Percentiles rank a stretch among this genome's conserved stretches.
Evolutionary conservation across 2,797 vertebrate species (phyloP).

Genomic region (Amblyopsis hoosieri): DNA sequence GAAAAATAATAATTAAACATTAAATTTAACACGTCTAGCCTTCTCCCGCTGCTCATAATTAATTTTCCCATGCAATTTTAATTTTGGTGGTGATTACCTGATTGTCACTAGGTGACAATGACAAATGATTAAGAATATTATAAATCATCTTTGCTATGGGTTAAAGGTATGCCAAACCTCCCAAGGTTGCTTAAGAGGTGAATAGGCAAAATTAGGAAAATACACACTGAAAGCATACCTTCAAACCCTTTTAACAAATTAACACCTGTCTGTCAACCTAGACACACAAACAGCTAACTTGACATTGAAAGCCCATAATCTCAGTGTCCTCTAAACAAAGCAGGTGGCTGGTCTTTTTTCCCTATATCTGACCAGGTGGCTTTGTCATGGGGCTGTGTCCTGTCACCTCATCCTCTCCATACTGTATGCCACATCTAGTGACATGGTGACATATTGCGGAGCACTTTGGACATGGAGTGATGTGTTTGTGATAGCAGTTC

Average conservation of each 20-base stretch:
- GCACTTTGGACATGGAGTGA: constrained; percentile 78
- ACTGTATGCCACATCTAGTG: constrained; percentile 70
- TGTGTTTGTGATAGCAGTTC: constrained; percentile 87
- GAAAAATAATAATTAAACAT: too few species aligned
- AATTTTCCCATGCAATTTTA: too few species aligned
- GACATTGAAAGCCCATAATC: constrained; percentile 63
- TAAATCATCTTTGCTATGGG: too few species aligned
- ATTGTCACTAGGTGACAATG: too few species aligned
- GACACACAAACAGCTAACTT: constrained; percentile 49
- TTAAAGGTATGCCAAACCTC: too few species aligned
- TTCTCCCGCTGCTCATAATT: too few species aligned
- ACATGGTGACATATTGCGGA: constrained; percentile 81
- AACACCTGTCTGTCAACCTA: constrained; percentile 64
- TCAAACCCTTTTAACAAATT: constrained; percentile 29
- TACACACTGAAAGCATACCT: background rate
- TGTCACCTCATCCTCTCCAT: constrained; percentile 64
- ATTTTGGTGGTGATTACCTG: too few species aligned
- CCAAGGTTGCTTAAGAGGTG: too few species aligned
- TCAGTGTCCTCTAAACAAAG: constrained; percentile 64
- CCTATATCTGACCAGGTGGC: constrained; percentile 69
- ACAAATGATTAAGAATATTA: too few species aligned
- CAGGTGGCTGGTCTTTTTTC: constrained; percentile 63
- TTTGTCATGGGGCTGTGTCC: constrained; percentile 73
- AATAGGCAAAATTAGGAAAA: too few species aligned
- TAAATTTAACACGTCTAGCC: too few species aligned